Conservation (phyloP, 2,888 invertebrate species). For the Pristionchus arcanus region DNA sequence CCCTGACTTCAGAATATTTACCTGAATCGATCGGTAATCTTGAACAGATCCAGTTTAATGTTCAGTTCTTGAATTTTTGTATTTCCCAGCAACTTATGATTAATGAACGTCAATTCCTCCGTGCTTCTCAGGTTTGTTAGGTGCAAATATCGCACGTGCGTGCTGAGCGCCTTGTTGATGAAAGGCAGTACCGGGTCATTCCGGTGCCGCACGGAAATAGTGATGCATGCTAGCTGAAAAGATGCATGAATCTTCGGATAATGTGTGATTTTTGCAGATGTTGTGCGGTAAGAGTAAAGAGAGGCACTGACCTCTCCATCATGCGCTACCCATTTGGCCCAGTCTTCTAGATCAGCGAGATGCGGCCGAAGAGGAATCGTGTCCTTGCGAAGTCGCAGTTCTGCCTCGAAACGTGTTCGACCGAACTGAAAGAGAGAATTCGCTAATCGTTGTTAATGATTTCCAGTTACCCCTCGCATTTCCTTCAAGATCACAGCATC, state of each 20-base stretch:
- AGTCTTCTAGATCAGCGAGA: not conserved
- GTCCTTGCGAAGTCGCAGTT: not conserved
- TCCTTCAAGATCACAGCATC: not conserved
- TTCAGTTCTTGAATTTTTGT: not conserved
- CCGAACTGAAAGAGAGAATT: not conserved
- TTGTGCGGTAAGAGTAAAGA: not conserved
- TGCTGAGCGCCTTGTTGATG: not conserved
- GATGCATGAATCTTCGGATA: too few species aligned
- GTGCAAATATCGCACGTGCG: too few species aligned
- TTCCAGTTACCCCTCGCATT: not conserved
- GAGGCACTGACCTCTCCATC: not conserved
- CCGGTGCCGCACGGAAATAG: not conserved
- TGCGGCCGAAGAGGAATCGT: not conserved
- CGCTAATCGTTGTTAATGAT: too few species aligned
- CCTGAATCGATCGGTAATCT: too few species aligned
- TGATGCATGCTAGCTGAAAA: not conserved
- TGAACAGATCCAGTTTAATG: not conserved
- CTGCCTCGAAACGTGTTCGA: not conserved
- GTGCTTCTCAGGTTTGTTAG: not conserved
- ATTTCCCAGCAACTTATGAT: not conserved
- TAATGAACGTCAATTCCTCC: not conserved
- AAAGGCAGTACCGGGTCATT: not conserved
- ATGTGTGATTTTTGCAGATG: too few species aligned
- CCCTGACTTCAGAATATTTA: too few species aligned
- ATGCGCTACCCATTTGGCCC: not conserved